Base-by-base conservation (phyloP, 2,113 vertebrate genomes). In the Ascaphus truei region DNA sequence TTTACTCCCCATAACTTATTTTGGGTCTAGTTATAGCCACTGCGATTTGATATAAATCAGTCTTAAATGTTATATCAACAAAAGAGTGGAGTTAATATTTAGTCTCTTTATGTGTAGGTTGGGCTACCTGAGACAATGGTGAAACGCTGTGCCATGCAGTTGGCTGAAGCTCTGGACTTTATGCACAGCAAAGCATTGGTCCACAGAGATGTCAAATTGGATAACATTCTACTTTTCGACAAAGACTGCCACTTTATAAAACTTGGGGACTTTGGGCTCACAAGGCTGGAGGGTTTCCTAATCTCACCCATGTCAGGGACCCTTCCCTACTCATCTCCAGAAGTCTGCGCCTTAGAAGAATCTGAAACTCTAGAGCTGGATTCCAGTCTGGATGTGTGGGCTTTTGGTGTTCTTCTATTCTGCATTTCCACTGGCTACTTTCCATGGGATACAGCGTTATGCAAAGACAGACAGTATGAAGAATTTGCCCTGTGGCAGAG, bases 141-240 rank as follows among this genome's bases (percentile, higher is more conserved):
- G 47, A 94, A 96, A 79, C 83, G 94, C 8, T 84, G 93, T 75
- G 73, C 84, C 47, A 84, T 78, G 16, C 96, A 98, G 82, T 68
- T 98, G 58, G 91, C 92, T 0, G 82, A 87, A 5, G 95, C 96
- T 0, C 86, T 98, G 37, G 89, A 93, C 45, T 92, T 95, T 77
- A 92, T 97, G 36, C 95, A 98, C 22, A 77, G 90, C 23, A 81
- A 91, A 9, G 95, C 92, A 1, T 89, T 97, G 26, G 93, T 97
- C 7, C 96, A 98, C 11, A 87, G 95, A 0, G 96, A 98, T 2
- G 92, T 98, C 72, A 98, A 98, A 74, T 91, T 94, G 0, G 96
- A 97, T 81, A 98, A 98, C 1, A 88, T 98, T 60, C 88, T 98
- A 68, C 82, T 97, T 71, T 98, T 94, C 0, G 94, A 96, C 77